These are phyloP conservation scores for Promerops cafer DNA, from an alignment of 2,113 vertebrate genomes.

Conservation along the genomic window DNA sequence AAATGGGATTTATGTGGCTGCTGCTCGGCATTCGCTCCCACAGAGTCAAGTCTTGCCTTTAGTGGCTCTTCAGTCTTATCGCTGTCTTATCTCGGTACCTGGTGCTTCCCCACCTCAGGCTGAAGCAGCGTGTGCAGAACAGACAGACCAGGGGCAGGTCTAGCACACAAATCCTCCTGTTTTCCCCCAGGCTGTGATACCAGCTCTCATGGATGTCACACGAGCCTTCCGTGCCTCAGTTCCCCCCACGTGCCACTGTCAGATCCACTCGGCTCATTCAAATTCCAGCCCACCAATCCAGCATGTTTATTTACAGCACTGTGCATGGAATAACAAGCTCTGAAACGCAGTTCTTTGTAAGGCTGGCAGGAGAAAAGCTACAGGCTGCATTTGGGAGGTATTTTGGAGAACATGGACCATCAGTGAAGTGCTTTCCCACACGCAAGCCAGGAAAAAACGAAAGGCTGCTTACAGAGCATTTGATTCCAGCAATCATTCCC, in stretches of 20 bases:
- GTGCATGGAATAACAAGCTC: neutral
- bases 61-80: neutral
- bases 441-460: neutral
- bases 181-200: neutral
- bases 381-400: neutral
- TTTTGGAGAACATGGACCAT: neutral
- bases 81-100: neutral
- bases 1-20: constrained; percentile 40
- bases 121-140: neutral
- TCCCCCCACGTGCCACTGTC: neutral
- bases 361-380: neutral
- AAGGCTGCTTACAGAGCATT: neutral
- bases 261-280: neutral
- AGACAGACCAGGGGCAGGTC: neutral
- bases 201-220: neutral
- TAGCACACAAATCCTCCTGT: neutral
- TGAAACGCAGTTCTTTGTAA: neutral
- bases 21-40: neutral
- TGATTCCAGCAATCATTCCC: neutral
- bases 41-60: neutral
- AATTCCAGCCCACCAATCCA: neutral
- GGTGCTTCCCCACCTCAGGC: neutral
- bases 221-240: neutral
- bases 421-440: neutral
- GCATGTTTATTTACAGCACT: neutral